Evolutionary conservation across 2,888 invertebrate genomes (phyloP), one percentile per base, ranked within the genome.

Genomic region (Subacronicta megacephala): DNA sequence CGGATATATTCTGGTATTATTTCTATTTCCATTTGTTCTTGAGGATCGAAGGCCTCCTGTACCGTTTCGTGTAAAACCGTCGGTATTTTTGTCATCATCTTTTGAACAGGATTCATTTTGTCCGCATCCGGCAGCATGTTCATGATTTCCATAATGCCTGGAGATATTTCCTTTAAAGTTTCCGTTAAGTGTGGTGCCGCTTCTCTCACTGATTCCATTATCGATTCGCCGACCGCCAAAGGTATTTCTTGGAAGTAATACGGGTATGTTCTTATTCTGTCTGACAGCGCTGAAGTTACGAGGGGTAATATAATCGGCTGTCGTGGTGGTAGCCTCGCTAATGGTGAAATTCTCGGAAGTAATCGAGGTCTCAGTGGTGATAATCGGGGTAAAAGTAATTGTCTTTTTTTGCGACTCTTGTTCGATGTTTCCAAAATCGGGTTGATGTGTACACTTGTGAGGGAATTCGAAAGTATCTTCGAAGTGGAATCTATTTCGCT

Each of bases 231-330:
- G 41, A 94, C 80, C 7, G 93, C 93, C 75, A 93, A 73, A 20
- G 94, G 94, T 75, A 94, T 93, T 83, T 94, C 93, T 87, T 93
- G 92, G 56, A 94, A 87, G 79, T 93, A 93, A 54, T 93, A 89
- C 3, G 93, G 94, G 77, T 93, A 93, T 17, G 92, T 84, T 81
- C 93, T 87, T 86, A 94, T 93, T 62, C 87, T 83, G 84, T 94
- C 90, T 56, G 94, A 89, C 31, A 93, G 83, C 47, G 89, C 90
- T 63, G 91, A 89, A 26, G 93, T 94, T 67, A 94, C 85, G 58
- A 91, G 76, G 2, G 93, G 92, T 15, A 93, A 82, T 59, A 93
- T 77, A 45, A 93, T 86, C 15, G 93, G 92, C 23, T 81, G 87
- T 53, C 85, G 84, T 43, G 92, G 90, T 40, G 90, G 90, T 20